A percentile compares a stretch with the other conserved stretches of the same genome.
These are phyloP conservation scores for Metellina segmentata DNA, from an alignment of 2,888 invertebrate genomes.

Conservation along the genomic window DNA sequence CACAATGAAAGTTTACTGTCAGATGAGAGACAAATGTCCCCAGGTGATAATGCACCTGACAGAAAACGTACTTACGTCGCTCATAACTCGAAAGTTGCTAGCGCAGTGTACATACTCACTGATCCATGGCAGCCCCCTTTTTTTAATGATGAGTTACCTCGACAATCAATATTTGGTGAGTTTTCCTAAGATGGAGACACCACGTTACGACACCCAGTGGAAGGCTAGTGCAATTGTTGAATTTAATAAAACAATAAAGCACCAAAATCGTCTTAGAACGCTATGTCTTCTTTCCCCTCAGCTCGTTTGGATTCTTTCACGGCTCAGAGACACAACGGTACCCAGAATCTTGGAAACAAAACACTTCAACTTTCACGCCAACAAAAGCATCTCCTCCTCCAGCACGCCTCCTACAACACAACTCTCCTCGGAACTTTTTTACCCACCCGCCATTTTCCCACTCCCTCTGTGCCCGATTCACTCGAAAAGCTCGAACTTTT, in stretches of 20 bases:
- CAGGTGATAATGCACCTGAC: too few species aligned
- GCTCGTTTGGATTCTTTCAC: not conserved
- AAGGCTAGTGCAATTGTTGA: too few species aligned
- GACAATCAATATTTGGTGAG: too few species aligned
- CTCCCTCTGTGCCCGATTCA: not conserved
- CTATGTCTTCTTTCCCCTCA: not conserved
- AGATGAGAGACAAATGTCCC: too few species aligned
- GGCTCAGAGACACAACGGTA: not conserved
- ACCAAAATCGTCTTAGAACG: not conserved
- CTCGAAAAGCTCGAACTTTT: constrained; percentile 31
- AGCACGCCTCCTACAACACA: constrained; percentile 6
- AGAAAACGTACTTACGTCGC: too few species aligned
- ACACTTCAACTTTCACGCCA: constrained; percentile 34
- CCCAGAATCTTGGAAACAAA: constrained; percentile 27
- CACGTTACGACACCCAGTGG: too few species aligned
- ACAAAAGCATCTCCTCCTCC: constrained; percentile 17
- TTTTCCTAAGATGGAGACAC: too few species aligned
- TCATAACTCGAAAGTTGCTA: too few species aligned
- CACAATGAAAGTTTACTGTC: too few species aligned
- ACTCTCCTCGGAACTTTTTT: constrained; percentile 25
- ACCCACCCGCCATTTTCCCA: not conserved
- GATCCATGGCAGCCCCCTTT: too few species aligned
- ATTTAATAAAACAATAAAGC: not conserved
- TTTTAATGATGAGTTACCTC: too few species aligned
- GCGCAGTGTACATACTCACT: too few species aligned